These are phyloP conservation scores for Onychomys leucogaster DNA, from an alignment of 2,797 vertebrate genomes.

Conservation along the genomic window DNA sequence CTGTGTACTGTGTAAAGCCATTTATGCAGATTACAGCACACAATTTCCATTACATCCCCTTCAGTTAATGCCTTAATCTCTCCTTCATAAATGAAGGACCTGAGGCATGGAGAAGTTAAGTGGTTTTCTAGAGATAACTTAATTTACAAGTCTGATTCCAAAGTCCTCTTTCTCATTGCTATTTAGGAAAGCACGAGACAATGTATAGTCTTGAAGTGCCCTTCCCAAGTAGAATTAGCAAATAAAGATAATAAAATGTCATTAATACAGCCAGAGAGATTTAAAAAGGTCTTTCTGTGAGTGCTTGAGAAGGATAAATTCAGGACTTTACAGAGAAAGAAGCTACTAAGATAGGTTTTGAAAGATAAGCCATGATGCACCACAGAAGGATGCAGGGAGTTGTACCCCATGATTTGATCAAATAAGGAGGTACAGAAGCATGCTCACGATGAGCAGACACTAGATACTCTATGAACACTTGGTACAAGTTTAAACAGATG, in stretches of 20 bases:
- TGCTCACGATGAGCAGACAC: background rate
- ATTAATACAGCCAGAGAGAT: background rate
- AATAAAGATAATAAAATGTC: background rate
- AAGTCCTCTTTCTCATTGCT: background rate
- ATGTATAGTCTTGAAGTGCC: background rate
- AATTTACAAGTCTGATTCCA: background rate
- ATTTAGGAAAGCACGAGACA: background rate
- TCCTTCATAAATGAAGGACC: slow-evolving; percentile 1
- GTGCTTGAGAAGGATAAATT: background rate
- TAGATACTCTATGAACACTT: background rate
- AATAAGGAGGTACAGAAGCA: background rate
- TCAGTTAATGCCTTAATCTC: background rate
- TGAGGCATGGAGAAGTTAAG: background rate
- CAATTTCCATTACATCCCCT: background rate
- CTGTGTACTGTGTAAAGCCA: background rate
- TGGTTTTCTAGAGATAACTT: background rate
- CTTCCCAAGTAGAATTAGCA: background rate
- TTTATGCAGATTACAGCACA: background rate
- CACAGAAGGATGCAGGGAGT: background rate
- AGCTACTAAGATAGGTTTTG: background rate
- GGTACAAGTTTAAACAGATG: background rate
- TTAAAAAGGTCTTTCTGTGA: background rate
- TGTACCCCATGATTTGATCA: background rate
- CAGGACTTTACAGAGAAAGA: background rate
- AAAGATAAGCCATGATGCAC: background rate